These are phyloP conservation scores for Oceanodroma tethys DNA, from an alignment of 2,113 vertebrate genomes.

Conservation along the genomic window DNA sequence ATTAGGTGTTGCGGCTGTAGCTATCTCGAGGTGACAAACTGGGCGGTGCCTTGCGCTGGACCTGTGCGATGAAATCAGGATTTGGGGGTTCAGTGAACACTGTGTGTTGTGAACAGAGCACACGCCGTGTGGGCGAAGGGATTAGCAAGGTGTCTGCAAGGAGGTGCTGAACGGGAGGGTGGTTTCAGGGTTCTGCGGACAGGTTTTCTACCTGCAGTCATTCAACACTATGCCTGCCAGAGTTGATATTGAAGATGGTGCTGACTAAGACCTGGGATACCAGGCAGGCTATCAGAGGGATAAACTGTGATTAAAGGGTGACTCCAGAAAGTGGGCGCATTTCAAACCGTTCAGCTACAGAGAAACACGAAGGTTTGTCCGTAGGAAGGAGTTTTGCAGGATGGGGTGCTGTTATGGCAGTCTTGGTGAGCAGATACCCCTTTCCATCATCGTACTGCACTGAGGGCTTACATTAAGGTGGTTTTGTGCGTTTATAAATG, in stretches of 20 bases:
- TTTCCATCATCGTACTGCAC: background rate
- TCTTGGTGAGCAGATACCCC: background rate
- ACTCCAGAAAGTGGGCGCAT: background rate
- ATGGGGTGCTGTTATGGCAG: background rate
- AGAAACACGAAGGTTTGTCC: background rate
- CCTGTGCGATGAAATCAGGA: background rate
- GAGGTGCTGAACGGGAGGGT: background rate
- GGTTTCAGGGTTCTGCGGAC: background rate
- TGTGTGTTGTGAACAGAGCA: background rate
- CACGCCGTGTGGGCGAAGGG: fast-evolving
- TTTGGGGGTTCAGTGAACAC: background rate
- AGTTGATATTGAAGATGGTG: background rate
- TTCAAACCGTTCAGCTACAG: background rate
- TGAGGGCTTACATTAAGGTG: background rate
- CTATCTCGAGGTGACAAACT: background rate
- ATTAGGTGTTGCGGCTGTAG: background rate
- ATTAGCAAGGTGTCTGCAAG: background rate
- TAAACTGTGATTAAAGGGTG: background rate
- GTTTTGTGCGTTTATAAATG: background rate
- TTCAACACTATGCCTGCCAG: background rate
- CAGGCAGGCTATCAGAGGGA: background rate
- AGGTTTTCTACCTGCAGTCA: background rate
- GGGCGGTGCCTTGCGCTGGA: fast-evolving
- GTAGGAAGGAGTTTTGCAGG: background rate
- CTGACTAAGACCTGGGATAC: background rate